A percentile compares a stretch with the other conserved stretches of the same genome.
These are phyloP conservation scores for Cephalotes varians DNA, from an alignment of 2,888 invertebrate genomes.

Conservation along the genomic window DNA sequence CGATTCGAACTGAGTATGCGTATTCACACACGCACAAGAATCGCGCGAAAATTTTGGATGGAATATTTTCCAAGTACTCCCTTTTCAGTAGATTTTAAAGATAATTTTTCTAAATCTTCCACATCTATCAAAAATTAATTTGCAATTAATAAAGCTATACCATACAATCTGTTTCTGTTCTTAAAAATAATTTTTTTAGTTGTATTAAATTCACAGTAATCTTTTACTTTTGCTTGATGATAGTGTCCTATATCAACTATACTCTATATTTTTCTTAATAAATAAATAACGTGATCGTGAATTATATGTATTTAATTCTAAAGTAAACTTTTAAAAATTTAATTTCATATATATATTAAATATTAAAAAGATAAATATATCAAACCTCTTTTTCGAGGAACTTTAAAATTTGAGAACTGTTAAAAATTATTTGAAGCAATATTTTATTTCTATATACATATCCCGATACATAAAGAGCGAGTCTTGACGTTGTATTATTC, in stretches of 20 bases:
- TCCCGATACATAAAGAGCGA: not conserved
- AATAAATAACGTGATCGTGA: not conserved
- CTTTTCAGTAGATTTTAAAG: not conserved
- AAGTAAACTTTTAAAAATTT: too few relatives aligned
- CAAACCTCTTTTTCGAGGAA: not conserved
- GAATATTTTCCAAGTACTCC: not conserved
- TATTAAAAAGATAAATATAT: not conserved
- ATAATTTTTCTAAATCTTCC: not conserved
- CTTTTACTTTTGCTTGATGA: not conserved
- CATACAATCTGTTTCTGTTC: not conserved
- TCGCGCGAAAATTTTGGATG: not conserved
- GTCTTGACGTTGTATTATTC: slow-evolving; percentile 35
- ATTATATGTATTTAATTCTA: not conserved
- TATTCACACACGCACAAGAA: not conserved
- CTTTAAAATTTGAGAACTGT: not conserved
- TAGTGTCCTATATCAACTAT: not conserved
- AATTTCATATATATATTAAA: not conserved
- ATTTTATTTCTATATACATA: not conserved
- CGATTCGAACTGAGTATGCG: not conserved
- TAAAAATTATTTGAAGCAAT: not conserved
- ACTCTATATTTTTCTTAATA: not conserved
- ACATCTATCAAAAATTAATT: not conserved
- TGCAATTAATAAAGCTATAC: not conserved
- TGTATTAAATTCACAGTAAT: not conserved
- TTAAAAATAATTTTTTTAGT: not conserved